Base-by-base conservation (phyloP, 1,140 invertebrate species). In the Oreohelix idahoensis region DNA sequence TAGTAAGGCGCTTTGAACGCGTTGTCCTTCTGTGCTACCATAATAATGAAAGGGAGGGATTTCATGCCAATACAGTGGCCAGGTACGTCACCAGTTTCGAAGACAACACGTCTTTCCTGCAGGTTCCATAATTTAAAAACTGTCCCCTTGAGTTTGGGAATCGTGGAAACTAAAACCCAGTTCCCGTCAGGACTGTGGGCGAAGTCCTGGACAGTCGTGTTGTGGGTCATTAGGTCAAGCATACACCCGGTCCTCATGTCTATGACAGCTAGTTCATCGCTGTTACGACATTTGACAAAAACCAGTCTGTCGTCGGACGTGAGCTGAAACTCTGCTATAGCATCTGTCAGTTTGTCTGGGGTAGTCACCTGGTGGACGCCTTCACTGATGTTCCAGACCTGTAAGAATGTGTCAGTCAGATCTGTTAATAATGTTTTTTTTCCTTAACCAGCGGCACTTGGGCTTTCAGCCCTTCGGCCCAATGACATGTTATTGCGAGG, bases 181-280 rank as follows among this genome's bases (percentile, higher is more conserved):
- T 85, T 83, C 29, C 91, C 92, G 58, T 84, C 87, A 1, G 89
- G 87, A 20, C 89, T 89, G 38, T 89, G 88, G 32, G 90, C 86
- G 71, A 92, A 88, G 80, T 91, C 88, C 32, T 74, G 53, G 4
- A 92, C 86, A n/a, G 79, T 73, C 39, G 83, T 86, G 66, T 91
- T 90, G 79, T 92, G 92, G 0, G 91, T 92, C n/a, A 92, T 83
- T 15, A 92, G 86, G 81, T 92, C 91, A 4, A 89, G 49, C 87
- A 92, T 87, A n/a, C 84, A 53, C 0, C 92, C 92, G 77, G 86
- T 89, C 36, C 66, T 38, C 90, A 92, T 91, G 78, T 91, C 89
- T 58, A 92, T 88, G 35, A 92, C 89, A 0, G 91, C 92, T 1
- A 92, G 84, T 81, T 92, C 92, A 75, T 92, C 92, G 83, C 92